Conservation (phyloP, 2,797 vertebrate species). For the Chromobotia macracanthus region DNA sequence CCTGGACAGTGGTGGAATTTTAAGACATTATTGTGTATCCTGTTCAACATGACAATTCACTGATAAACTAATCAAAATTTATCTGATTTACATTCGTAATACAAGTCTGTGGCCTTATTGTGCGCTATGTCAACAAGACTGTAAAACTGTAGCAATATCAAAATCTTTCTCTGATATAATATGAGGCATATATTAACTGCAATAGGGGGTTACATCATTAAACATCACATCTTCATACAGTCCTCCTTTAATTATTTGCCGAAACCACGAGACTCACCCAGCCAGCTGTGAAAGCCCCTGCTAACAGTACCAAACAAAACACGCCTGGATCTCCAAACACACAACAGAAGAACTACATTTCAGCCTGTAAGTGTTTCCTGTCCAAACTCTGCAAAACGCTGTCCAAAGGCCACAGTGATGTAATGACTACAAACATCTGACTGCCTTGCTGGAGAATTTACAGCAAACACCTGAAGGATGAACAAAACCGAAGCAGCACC, state of each 20-base stretch:
- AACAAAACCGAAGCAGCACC: conserved; percentile 11
- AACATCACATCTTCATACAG: background rate
- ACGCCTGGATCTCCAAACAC: too few species aligned
- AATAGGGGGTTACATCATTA: background rate
- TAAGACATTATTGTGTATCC: too few species aligned
- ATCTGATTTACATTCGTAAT: too few species aligned
- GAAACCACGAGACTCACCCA: background rate
- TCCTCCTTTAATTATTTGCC: background rate
- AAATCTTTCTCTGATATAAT: too few species aligned
- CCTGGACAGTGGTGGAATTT: too few species aligned
- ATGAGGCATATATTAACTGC: background rate
- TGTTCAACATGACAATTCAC: too few species aligned
- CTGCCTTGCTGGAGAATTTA: conserved; percentile 27
- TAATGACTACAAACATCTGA: conserved; percentile 43
- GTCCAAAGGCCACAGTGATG: conserved; percentile 10
- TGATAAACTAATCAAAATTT: too few species aligned
- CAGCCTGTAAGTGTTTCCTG: conserved; percentile 6
- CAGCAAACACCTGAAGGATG: conserved; percentile 37
- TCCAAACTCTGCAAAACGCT: background rate
- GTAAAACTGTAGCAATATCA: too few species aligned
- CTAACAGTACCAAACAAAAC: background rate
- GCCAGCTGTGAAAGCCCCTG: background rate
- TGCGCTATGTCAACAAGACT: too few species aligned
- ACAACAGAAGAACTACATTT: conserved; percentile 2
- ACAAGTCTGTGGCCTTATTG: too few species aligned